These are phyloP conservation scores for Cyclophora albipunctata DNA, from an alignment of 2,888 invertebrate genomes.

Conservation along the genomic window DNA sequence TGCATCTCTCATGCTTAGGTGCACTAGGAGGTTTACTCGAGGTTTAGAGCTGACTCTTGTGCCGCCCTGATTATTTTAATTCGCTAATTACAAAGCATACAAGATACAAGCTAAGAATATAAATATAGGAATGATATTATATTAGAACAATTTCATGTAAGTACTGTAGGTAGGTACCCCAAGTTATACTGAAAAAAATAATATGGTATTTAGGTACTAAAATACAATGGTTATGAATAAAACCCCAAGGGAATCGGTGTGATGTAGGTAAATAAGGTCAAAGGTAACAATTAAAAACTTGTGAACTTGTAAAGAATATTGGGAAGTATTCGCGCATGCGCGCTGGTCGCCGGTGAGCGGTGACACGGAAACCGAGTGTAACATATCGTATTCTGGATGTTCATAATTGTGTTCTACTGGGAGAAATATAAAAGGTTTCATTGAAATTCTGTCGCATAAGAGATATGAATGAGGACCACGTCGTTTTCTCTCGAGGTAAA, in stretches of 20 bases:
- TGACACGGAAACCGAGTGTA: slow-evolving; percentile 12
- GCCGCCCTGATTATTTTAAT: no score
- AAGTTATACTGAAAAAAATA: no score
- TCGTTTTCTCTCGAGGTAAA: slow-evolving; percentile 89
- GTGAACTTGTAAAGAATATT: slow-evolving; percentile 25
- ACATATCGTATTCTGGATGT: slow-evolving; percentile 6
- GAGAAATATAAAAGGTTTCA: slow-evolving; percentile 41
- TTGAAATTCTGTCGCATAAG: slow-evolving; percentile 55
- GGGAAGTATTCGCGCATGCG: slow-evolving; percentile 40
- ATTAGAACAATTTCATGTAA: no score
- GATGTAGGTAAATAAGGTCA: slow-evolving; percentile 17
- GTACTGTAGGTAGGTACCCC: no score
- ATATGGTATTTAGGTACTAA: no score
- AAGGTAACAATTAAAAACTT: slow-evolving; percentile 28
- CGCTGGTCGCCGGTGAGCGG: slow-evolving; percentile 13
- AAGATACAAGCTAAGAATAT: background rate
- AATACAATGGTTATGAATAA: no score
- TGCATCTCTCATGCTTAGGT: slow-evolving; percentile 4
- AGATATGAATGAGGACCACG: slow-evolving; percentile 94
- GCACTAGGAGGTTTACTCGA: background rate
- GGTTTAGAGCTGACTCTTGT: no score
- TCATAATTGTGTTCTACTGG: background rate
- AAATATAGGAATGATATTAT: background rate
- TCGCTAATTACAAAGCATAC: no score
- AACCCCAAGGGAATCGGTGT: no score